These are phyloP conservation scores for Ochotona curzoniae DNA, from an alignment of 2,113 vertebrate species.

Conservation along the genomic window DNA sequence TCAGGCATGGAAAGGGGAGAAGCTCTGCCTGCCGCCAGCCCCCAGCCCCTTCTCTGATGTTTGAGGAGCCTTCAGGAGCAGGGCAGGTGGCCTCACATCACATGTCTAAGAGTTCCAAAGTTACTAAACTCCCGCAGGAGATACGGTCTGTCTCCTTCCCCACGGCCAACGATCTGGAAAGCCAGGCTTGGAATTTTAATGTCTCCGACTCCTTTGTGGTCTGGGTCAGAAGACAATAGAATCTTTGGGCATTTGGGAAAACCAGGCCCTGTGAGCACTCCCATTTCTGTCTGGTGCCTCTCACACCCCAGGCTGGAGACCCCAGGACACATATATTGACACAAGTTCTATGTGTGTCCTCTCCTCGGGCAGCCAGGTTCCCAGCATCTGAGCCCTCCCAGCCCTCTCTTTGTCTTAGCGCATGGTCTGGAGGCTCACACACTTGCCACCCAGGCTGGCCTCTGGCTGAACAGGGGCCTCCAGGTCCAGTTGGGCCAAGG, in stretches of 20 bases:
- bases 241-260: background rate
- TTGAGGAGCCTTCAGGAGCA: background rate
- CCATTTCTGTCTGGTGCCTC: background rate
- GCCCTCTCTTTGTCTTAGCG: background rate
- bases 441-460: background rate
- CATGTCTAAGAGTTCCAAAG: background rate
- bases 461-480: background rate
- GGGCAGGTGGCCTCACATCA: background rate
- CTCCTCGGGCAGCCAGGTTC: accelerated
- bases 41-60: background rate
- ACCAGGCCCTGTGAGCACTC: background rate
- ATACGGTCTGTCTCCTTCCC: background rate
- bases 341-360: background rate
- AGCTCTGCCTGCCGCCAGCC: too few relatives aligned
- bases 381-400: too few relatives aligned
- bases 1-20: background rate
- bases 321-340: background rate
- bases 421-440: background rate
- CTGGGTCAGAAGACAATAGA: background rate
- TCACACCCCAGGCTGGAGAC: background rate
- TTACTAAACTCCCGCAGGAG: slow-evolving; percentile 3
- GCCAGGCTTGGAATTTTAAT: background rate
- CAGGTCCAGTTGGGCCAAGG: background rate
- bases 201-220: background rate
- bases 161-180: background rate